These are phyloP conservation scores for Callipepla squamata DNA, from an alignment of 2,113 vertebrate genomes.

Conservation along the genomic window DNA sequence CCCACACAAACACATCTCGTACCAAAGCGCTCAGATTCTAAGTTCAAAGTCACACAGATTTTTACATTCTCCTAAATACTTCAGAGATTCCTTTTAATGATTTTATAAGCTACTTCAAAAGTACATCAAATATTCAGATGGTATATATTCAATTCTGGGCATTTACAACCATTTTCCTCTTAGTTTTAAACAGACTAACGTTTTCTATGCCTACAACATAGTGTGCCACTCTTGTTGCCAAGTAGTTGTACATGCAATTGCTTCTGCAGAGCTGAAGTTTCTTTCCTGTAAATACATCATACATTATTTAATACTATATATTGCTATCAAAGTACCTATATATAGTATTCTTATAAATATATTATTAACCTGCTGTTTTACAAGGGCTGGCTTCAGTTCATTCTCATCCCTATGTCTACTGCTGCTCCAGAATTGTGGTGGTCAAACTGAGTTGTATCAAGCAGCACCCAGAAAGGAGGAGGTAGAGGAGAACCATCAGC, in stretches of 20 bases:
- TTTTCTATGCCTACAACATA: background rate
- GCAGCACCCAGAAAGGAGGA: background rate
- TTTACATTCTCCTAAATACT: conserved; percentile 4
- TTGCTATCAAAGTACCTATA: conserved; percentile 52
- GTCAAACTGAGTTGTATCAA: background rate
- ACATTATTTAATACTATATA: conserved; percentile 64
- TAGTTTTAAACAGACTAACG: background rate
- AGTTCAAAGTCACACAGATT: background rate
- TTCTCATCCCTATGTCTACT: conserved; percentile 10
- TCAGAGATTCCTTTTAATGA: conserved; percentile 5
- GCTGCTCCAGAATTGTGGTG: fast-evolving
- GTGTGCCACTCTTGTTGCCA: background rate
- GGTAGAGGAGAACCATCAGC: background rate
- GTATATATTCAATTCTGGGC: conserved; percentile 3
- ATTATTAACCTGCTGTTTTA: conserved; percentile 30
- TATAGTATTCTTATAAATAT: conserved; percentile 61
- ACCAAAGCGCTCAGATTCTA: background rate
- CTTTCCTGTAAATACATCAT: conserved; percentile 63
- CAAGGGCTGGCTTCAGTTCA: conserved; percentile 36
- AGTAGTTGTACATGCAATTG: background rate
- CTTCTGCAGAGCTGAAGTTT: conserved; percentile 19
- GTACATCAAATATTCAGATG: background rate
- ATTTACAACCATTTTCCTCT: background rate
- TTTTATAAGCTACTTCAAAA: conserved; percentile 3
- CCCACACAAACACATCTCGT: background rate